phyloP scores from a whole-genome alignment of 2,113 vertebrate genomes.

The Shinisaurus crocodilurus region DNA sequence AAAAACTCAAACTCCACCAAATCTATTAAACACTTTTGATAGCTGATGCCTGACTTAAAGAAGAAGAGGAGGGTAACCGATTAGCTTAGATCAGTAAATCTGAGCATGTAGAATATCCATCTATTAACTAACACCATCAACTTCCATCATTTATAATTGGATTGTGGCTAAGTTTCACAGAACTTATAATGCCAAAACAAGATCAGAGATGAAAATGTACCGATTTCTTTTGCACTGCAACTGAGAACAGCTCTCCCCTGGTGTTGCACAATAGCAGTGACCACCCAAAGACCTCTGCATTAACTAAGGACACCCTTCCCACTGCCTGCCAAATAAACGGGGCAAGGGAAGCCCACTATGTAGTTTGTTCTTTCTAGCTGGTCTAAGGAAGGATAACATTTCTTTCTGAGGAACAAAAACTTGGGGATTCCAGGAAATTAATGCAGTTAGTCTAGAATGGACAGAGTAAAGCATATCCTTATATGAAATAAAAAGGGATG shows the following conservation, averaged over 20 bases:
- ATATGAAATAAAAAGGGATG: background rate
- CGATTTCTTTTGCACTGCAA: slow-evolving; percentile 47
- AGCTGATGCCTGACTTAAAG: slow-evolving; percentile 40
- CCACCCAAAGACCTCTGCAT: slow-evolving; percentile 51
- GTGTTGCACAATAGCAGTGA: slow-evolving; percentile 56
- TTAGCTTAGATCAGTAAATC: background rate
- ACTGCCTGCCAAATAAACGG: accelerated
- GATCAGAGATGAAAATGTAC: slow-evolving; percentile 59
- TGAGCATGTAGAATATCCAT: slow-evolving; percentile 42
- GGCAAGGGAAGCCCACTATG: background rate
- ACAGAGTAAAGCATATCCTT: background rate
- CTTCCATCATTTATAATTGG: slow-evolving; percentile 66
- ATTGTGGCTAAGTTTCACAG: slow-evolving; percentile 58
- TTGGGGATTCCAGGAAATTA: background rate
- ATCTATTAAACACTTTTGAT: slow-evolving; percentile 11
- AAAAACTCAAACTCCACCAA: background rate
- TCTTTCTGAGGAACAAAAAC: background rate
- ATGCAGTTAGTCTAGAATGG: background rate
- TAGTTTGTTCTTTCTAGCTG: background rate
- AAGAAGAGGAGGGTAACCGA: slow-evolving; percentile 11
- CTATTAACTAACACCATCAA: slow-evolving; percentile 44
- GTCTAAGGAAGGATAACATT: background rate
- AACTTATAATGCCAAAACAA: slow-evolving; percentile 53
- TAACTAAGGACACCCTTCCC: slow-evolving; percentile 40
- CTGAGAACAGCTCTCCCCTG: slow-evolving; percentile 63